Evolutionary conservation across 1,140 invertebrate genomes (phyloP), one percentile per base, ranked within the genome.

Genomic region (Papilio machaon): DNA sequence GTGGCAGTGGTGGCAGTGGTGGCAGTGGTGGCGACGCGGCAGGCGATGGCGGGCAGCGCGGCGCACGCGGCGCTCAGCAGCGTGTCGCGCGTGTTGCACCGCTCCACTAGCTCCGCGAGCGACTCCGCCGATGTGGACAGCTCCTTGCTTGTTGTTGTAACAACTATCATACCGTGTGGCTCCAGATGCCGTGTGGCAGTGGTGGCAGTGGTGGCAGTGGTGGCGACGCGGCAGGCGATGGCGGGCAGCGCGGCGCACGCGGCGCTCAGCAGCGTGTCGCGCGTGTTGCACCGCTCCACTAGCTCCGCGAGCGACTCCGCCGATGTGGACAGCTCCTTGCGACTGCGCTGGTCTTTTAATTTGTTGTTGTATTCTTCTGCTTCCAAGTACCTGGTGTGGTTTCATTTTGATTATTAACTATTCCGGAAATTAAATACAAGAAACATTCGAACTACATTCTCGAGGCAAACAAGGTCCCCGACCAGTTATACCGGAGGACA

Each of bases 331-430:
- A 87, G 82, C 23, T 91, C 84, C 64, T 85, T 85, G 3, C 74
- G 78, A 9, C 85, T 60, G 1, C 81, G 81, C 17, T 88, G 88
- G 0, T 83, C 80, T 10, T 88, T 89, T 1, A 92, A 79, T 47
- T 89, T 88, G 15, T 87, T 90, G 82, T 93, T 93, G 81, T 90
- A 90, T 46, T 91, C 89, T 82, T 94, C 89, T 5, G 94, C 94
- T 87, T 95, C 94, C 60, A 95, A 82, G 64, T 94, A 95, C 78
- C 94, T 95, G 82, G 11, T 77, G 35, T 78, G 30, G 19, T 81
- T 43, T 64, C 2, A 38, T 74, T 54, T 23, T 19, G 10, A 23
- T 74, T 58, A 23, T 30, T 52, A 35, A 43, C 38, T 4, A 7
- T 43, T 30, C 23, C 23, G 7, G 38, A 43, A 43, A 2, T 43